A percentile compares a stretch with the other conserved stretches of the same genome.
Evolutionary conservation across 2,113 vertebrate genomes (phyloP).

Genomic region (Pelobates fuscus): DNA sequence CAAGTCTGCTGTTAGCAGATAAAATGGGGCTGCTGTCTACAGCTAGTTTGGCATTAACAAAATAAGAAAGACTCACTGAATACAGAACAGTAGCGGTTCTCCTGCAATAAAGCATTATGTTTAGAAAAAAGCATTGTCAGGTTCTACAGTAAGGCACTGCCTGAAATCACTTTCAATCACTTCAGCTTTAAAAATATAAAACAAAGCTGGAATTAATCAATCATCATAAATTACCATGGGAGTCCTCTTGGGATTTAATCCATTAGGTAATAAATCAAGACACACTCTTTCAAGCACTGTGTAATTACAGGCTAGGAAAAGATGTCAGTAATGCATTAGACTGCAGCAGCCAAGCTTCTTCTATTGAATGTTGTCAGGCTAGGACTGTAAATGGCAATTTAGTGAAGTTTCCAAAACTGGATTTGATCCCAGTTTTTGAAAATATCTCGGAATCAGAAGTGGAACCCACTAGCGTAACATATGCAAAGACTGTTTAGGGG

Average conservation of each 20-base stretch:
- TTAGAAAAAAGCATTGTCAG: neutral
- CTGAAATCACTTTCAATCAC: neutral
- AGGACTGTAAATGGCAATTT: too few species aligned
- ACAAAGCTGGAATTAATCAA: neutral
- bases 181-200: neutral
- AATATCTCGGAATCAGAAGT: too few species aligned
- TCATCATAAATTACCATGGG: neutral
- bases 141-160: neutral
- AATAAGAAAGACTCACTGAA: too few species aligned
- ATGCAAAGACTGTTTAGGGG: too few species aligned
- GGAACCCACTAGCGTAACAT: too few species aligned
- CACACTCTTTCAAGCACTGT: neutral
- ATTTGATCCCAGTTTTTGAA: too few species aligned
- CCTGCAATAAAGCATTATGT: neutral
- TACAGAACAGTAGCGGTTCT: neutral
- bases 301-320: neutral
- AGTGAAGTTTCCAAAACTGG: too few species aligned
- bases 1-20: too few species aligned
- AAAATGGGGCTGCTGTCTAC: too few species aligned
- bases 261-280: conserved; percentile 10
- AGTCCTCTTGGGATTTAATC: neutral
- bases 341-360: neutral
- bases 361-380: too few species aligned
- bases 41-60: too few species aligned
- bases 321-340: neutral